Conservation (phyloP, 2,888 invertebrate genomes). For the Drosophila dives region DNA sequence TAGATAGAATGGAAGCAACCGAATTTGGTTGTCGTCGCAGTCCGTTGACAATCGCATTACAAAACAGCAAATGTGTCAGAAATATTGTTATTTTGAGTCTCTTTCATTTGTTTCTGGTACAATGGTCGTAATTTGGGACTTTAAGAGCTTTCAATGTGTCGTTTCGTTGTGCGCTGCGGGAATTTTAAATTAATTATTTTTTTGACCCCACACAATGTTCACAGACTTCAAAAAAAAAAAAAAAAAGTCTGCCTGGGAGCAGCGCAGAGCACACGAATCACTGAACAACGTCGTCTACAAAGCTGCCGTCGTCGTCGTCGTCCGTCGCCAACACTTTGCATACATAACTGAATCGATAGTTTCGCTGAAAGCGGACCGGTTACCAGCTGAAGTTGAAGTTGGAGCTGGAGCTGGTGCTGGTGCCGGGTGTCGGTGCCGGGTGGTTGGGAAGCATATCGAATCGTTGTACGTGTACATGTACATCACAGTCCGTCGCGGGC, state of each 20-base stretch:
- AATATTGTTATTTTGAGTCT: constrained; percentile 70
- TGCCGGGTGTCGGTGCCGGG: not conserved
- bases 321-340: constrained; percentile 49
- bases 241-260: constrained; percentile 23
- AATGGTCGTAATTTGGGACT: constrained; percentile 79
- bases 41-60: constrained; percentile 71
- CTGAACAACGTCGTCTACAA: constrained; percentile 42
- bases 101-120: constrained; percentile 74
- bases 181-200: constrained; percentile 81
- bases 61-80: constrained; percentile 76
- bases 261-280: constrained; percentile 11
- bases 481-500: constrained; percentile 54
- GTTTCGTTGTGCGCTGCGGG: constrained; percentile 70
- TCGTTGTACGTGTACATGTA: constrained; percentile 45
- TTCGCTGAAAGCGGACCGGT: constrained; percentile 44
- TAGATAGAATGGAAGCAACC: constrained; percentile 50
- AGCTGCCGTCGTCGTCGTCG: constrained; percentile 49
- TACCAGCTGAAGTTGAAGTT: constrained; percentile 5
- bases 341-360: constrained; percentile 63
- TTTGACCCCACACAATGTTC: constrained; percentile 78
- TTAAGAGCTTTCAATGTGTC: constrained; percentile 81
- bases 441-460: not conserved
- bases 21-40: constrained; percentile 67
- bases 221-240: constrained; percentile 11
- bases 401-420: not conserved